A percentile compares a stretch with the other conserved stretches of the same genome.
phyloP scores from a whole-genome alignment of 64 coral and sea anemone genomes.

The Acropora yongei region DNA sequence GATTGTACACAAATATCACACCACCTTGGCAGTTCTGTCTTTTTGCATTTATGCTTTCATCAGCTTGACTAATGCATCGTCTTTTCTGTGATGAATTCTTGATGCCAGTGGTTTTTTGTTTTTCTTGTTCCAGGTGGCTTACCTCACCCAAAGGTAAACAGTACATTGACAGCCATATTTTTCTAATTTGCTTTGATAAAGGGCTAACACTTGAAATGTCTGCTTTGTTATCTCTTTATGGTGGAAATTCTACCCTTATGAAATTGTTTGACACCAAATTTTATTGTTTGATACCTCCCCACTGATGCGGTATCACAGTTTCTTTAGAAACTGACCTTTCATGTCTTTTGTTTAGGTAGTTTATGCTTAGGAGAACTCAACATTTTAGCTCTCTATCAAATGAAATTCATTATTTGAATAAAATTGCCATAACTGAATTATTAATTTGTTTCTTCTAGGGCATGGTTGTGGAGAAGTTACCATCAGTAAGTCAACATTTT shows the following conservation, averaged over 20 bases:
- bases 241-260: no score
- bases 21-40: background rate
- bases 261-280: no score
- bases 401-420: background rate
- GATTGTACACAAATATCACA: no score
- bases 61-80: background rate
- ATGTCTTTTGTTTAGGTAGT: no score
- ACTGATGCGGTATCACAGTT: no score
- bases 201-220: no score
- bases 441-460: slow-evolving; percentile 53
- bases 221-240: no score
- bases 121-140: slow-evolving; percentile 73
- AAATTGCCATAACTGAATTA: background rate
- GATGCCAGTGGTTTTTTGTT: background rate
- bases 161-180: background rate
- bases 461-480: slow-evolving; percentile 87
- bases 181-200: no score
- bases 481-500: slow-evolving; percentile 61
- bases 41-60: background rate
- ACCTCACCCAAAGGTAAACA: slow-evolving; percentile 95
- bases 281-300: no score
- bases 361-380: no score
- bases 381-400: no score
- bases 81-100: background rate
- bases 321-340: no score